Base-by-base conservation (phyloP, 1,140 invertebrate genomes). In the Planococcus citri region DNA sequence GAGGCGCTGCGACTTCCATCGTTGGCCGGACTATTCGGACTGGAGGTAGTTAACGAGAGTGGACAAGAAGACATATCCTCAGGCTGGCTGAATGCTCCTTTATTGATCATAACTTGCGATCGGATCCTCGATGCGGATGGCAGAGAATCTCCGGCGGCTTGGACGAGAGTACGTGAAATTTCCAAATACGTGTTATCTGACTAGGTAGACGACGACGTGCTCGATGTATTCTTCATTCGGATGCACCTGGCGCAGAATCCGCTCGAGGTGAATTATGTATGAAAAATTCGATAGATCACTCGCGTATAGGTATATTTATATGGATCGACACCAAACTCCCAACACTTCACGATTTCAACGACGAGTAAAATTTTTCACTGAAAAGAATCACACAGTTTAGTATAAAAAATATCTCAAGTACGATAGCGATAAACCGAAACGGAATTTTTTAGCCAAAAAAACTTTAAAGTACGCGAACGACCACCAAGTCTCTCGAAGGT, bases 1-100 rank as follows among this genome's bases (percentile, higher is more conserved):
- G 60, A 22, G 3, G 37, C 71, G 17, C 75, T 76, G 73, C 79
- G 80, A 70, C 81, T 78, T 72, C 81, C 81, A 58, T 79, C 80
- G 70, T 76, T 78, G 14, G 76, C 74, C 25, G 77, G 77, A 70
- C 73, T 74, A 71, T 76, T 78, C 14, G 76, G 75, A 8, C 24
- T 64, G 10, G 60, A 64, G 20, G 60, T 64, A 21, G 60, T 64
- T 27, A 64, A 64, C 3, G 60, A 9, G 60, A 64, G 10, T 20
- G 68, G 22, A 22, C 37, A 41, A 14, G 27, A 14, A 3, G 68
- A 69, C 21, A 57, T 38, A 27, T 51, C 27, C 38, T 37, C 57
- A n/a, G n/a, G n/a, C n/a, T 27, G 33, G 38, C 38, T 58, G 69
- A 58, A 27, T n/a, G 60, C 60, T 9, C 38, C 57, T 24, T 51